Base-by-base conservation (phyloP, 2,797 vertebrate species). In the Tragopan temminckii region DNA sequence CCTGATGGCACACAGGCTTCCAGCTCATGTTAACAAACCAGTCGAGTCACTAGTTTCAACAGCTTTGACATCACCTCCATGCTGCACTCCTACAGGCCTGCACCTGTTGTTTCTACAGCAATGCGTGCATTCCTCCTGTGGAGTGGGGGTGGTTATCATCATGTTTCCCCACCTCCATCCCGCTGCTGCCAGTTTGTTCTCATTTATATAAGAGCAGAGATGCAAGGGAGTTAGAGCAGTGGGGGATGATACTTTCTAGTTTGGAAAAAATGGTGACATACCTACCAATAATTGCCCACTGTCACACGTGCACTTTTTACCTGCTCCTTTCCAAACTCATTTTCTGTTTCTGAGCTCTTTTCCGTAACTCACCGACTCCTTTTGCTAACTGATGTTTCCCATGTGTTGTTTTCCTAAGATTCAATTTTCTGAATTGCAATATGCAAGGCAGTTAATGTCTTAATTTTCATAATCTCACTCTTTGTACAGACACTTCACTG, bases 21-120 rank as follows among this genome's bases (percentile, higher is more conserved):
- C 50, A 69, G 46, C n/a, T 81, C 79, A 35, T 76, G 46, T 53
- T 70, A 72, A 75, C 68, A 89, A 95, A 93, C 95, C 48, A 31
- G 89, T 91, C 75, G 72, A 85, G 59, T 80, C 43, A 85, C 86
- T 92, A 6, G 23, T 96, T 97, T 91, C 93, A 92, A 93, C 79
- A 95, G 59, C 59, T 76, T 88, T 88, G 68, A 27, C 61, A 62
- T 85, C 66, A 78, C n/a, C 52, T 85, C 62, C 40, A 36, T 45
- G 59, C 19, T 69, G 40, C 29, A 10, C 36, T 69, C 59, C 50
- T 57, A 76, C 96, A 78, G 79, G 90, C 80, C 84, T 69, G 59
- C 89, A 83, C 94, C 27, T 89, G 94, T 77, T 89, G 20, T 55
- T 77, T 89, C 93, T 85, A 91, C 76, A 93, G 72, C 93, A 90